These are phyloP conservation scores for Panzeria rudis DNA, from an alignment of 2,888 invertebrate genomes.

Conservation along the genomic window DNA sequence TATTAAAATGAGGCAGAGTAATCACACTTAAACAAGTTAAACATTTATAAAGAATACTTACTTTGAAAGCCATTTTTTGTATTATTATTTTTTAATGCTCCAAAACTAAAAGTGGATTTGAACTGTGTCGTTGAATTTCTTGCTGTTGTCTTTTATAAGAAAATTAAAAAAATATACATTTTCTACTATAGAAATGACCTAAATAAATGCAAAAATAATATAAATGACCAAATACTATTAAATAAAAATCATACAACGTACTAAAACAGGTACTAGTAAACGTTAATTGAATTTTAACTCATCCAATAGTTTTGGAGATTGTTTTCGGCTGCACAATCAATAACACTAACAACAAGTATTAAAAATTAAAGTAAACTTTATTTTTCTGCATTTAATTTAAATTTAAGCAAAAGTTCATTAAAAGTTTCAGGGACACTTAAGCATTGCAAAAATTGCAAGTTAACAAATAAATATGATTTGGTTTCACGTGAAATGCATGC, in stretches of 20 bases:
- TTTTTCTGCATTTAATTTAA: background rate
- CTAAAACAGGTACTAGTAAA: slow-evolving; percentile 4
- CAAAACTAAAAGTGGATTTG: background rate
- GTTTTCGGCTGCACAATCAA: background rate
- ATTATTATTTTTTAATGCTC: background rate
- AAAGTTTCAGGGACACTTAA: slow-evolving; percentile 34
- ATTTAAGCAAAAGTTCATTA: background rate
- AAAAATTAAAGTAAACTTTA: background rate
- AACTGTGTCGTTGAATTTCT: background rate
- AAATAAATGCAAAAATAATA: slow-evolving; percentile 42
- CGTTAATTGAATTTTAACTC: slow-evolving; percentile 71
- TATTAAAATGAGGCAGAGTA: too few relatives aligned
- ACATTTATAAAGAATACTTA: background rate
- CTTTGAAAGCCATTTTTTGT: background rate
- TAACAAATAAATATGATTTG: background rate
- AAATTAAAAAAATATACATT: background rate
- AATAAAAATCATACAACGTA: slow-evolving; percentile 65
- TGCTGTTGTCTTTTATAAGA: background rate
- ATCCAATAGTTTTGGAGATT: slow-evolving; percentile 31
- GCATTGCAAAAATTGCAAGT: slow-evolving; percentile 1
- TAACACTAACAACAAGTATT: background rate
- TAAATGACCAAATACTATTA: slow-evolving; percentile 17
- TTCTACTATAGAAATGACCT: slow-evolving; percentile 5
- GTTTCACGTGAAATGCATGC: background rate
- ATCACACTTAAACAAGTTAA: background rate